Evolutionary conservation across 2,113 vertebrate genomes (phyloP).

Genomic region (Coregonus clupeaformis): DNA sequence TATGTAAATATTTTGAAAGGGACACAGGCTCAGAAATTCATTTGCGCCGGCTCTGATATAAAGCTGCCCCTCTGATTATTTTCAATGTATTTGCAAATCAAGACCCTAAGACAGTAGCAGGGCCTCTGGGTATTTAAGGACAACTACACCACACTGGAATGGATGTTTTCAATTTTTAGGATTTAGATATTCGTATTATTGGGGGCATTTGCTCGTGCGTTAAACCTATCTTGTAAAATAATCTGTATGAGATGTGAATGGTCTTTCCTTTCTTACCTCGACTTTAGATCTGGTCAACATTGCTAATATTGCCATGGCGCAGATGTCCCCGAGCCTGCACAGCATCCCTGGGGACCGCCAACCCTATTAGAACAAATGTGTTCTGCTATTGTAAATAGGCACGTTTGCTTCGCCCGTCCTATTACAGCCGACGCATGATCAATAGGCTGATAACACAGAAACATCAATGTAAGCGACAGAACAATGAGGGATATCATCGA

Average conservation of each 20-base stretch:
- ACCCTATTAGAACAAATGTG: constrained; percentile 99
- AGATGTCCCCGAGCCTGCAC: constrained; percentile 95
- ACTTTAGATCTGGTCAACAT: constrained; percentile 86
- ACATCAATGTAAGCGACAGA: constrained; percentile 99
- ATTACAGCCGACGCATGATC: constrained; percentile 99
- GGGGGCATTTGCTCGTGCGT: constrained; percentile 14
- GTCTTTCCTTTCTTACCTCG: constrained; percentile 48
- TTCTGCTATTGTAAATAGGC: constrained; percentile 99
- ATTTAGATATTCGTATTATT: constrained; percentile 73
- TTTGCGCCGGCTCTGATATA: constrained; percentile 85
- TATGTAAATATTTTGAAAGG: constrained; percentile 99
- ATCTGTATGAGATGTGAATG: constrained; percentile 57
- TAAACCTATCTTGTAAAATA: constrained; percentile 65
- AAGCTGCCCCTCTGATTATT: constrained; percentile 94
- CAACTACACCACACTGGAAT: constrained; percentile 81
- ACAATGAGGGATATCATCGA: constrained; percentile 99
- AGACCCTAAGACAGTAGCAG: constrained; percentile 91
- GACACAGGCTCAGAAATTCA: constrained; percentile 97
- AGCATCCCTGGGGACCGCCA: constrained; percentile 91
- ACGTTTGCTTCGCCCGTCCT: constrained; percentile 98
- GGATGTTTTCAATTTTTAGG: constrained; percentile 64
- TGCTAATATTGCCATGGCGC: constrained; percentile 89
- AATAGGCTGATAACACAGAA: constrained; percentile 99
- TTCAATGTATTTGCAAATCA: constrained; percentile 99
- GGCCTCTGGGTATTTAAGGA: constrained; percentile 81